phyloP scores from a whole-genome alignment of 2,797 vertebrate species.

The Acipenser oxyrinchus region DNA sequence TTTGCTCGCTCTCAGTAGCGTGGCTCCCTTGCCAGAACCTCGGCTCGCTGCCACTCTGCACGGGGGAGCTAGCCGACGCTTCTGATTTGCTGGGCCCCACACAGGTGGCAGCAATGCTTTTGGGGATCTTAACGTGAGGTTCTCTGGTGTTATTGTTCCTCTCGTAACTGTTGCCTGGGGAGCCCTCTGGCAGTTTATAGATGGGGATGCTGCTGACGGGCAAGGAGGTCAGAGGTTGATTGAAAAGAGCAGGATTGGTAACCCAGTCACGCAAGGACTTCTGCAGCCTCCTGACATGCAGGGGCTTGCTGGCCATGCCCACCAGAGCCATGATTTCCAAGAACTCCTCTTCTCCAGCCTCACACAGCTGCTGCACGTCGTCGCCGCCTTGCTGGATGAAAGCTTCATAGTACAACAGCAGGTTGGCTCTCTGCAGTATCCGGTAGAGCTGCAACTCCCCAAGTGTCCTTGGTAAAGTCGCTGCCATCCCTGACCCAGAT shows the following conservation, averaged over 20 bases:
- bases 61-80: conserved; percentile 42
- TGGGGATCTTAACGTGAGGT: conserved; percentile 74
- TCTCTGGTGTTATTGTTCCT: conserved; percentile 58
- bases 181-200: conserved; percentile 89
- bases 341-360: conserved; percentile 96
- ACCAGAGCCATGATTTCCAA: conserved; percentile 98
- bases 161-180: conserved; percentile 62
- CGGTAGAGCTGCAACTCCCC: conserved; percentile 95
- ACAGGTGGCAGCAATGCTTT: conserved; percentile 68
- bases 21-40: conserved; percentile 85
- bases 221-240: conserved; percentile 88
- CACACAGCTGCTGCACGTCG: conserved; percentile 95
- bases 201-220: conserved; percentile 97
- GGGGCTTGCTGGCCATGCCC: conserved; percentile 96
- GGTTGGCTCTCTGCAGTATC: conserved; percentile 90
- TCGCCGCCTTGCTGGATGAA: conserved; percentile 98
- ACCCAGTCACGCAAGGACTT: conserved; percentile 96
- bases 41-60: conserved; percentile 49
- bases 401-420: conserved; percentile 96
- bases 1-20: conserved; percentile 85
- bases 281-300: conserved; percentile 90
- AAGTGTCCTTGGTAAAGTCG: conserved; percentile 87
- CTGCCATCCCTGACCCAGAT: conserved; percentile 74
- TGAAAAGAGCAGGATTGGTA: conserved; percentile 91
- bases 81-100: conserved; percentile 71